These are phyloP conservation scores for Nineta flava DNA, from an alignment of 2,888 invertebrate genomes.

Conservation along the genomic window DNA sequence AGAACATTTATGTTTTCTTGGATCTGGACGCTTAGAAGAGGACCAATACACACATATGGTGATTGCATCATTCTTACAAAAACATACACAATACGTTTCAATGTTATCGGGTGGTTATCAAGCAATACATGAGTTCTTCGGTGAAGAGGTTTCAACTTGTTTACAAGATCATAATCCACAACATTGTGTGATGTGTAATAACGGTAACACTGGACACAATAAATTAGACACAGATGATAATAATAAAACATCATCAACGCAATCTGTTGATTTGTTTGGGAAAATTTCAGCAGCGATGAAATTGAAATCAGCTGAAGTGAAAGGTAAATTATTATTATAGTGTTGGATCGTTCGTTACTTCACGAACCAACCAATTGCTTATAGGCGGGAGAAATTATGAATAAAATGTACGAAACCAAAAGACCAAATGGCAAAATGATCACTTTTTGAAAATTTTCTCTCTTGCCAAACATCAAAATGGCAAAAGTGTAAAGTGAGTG, in stretches of 20 bases:
- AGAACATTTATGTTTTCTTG: conserved; percentile 82
- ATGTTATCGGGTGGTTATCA: conserved; percentile 83
- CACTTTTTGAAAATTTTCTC: too few relatives aligned
- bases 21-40: conserved; percentile 84
- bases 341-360: too few relatives aligned
- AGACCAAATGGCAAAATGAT: too few relatives aligned
- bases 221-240: conserved; percentile 19
- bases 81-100: conserved; percentile 83
- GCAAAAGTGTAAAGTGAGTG: too few relatives aligned
- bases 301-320: conserved; percentile 80
- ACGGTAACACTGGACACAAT: conserved; percentile 29
- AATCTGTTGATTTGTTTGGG: conserved; percentile 56
- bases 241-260: conserved; percentile 14
- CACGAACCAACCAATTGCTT: too few relatives aligned
- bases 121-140: conserved; percentile 69
- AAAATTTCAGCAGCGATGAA: conserved; percentile 79
- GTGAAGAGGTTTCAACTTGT: conserved; percentile 62
- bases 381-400: too few relatives aligned
- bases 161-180: conserved; percentile 51
- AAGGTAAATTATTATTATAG: conserved; percentile 51
- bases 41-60: conserved; percentile 98
- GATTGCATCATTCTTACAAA: conserved; percentile 89
- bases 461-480: too few relatives aligned
- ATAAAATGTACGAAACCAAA: too few relatives aligned
- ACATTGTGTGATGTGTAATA: conserved; percentile 63